Percentiles rank a stretch among this genome's conserved stretches.
Evolutionary conservation across 2,113 vertebrate genomes (phyloP).

Genomic region (Varanus komodoensis): DNA sequence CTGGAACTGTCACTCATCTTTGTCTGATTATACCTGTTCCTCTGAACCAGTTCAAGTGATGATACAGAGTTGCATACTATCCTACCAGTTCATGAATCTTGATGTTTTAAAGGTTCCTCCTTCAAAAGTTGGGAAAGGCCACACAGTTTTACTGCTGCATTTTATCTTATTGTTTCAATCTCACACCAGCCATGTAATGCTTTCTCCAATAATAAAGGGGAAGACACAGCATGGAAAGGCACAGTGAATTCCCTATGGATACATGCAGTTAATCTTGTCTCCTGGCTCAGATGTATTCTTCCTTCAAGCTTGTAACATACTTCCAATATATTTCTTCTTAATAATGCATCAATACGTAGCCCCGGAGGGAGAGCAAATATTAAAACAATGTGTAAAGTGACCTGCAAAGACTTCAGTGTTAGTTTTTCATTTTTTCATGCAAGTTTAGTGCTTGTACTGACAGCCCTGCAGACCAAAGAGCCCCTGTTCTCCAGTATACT

Average conservation of each 20-base stretch:
- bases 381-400: slow-evolving; percentile 21
- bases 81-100: not conserved
- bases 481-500: not conserved
- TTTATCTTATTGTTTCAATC: not conserved
- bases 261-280: not conserved
- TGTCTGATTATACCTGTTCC: not conserved
- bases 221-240: not conserved
- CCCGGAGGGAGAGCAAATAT: slow-evolving; percentile 12
- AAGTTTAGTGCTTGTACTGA: not conserved
- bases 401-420: not conserved
- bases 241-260: not conserved
- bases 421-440: slow-evolving; percentile 11
- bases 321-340: not conserved
- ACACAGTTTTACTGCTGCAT: not conserved
- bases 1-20: not conserved
- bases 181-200: not conserved
- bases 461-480: not conserved
- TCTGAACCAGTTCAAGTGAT: not conserved
- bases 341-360: not conserved
- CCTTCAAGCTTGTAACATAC: not conserved
- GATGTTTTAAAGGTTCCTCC: not conserved
- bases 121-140: not conserved
- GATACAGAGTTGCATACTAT: not conserved
- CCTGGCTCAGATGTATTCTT: not conserved
- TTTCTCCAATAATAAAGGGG: not conserved